Percentiles rank a stretch among this genome's conserved stretches.
phyloP scores from a whole-genome alignment of 2,888 invertebrate genomes.

The Sphaeridia pumilis region DNA sequence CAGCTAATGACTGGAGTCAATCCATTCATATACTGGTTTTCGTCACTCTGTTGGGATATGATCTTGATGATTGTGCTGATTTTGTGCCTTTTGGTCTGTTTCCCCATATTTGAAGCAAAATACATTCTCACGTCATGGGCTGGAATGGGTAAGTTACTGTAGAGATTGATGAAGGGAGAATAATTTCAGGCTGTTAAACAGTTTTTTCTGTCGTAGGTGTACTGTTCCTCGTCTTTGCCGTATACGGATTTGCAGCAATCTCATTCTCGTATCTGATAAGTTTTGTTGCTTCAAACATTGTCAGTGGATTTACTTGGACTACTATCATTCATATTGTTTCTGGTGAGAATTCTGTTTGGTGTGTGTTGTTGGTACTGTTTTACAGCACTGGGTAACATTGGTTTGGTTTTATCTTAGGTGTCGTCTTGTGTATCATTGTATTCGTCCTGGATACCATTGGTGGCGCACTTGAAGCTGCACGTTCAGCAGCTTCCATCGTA shows the following conservation, averaged over 20 bases:
- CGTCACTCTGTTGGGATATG: constrained; percentile 42
- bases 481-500: neutral
- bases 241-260: constrained; percentile 52
- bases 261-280: constrained; percentile 53
- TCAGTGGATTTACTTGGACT: constrained; percentile 44
- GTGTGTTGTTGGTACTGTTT: neutral
- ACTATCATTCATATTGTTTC: constrained; percentile 37
- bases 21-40: constrained; percentile 40
- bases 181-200: neutral
- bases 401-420: constrained; percentile 11
- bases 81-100: constrained; percentile 38
- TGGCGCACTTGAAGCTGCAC: neutral
- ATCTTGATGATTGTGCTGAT: constrained; percentile 39
- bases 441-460: constrained; percentile 11
- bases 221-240: constrained; percentile 43
- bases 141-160: constrained; percentile 19
- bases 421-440: constrained; percentile 17
- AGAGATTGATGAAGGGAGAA: neutral
- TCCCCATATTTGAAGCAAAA: constrained; percentile 38
- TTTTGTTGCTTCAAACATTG: constrained; percentile 43
- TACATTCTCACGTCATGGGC: constrained; percentile 36
- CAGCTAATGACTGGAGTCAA: constrained; percentile 41
- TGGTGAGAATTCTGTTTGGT: constrained; percentile 15
- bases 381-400: neutral
- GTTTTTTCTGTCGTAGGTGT: constrained; percentile 39